Evolutionary conservation across 1,140 invertebrate genomes (phyloP).

Genomic region (Lasaia peninsularis): DNA sequence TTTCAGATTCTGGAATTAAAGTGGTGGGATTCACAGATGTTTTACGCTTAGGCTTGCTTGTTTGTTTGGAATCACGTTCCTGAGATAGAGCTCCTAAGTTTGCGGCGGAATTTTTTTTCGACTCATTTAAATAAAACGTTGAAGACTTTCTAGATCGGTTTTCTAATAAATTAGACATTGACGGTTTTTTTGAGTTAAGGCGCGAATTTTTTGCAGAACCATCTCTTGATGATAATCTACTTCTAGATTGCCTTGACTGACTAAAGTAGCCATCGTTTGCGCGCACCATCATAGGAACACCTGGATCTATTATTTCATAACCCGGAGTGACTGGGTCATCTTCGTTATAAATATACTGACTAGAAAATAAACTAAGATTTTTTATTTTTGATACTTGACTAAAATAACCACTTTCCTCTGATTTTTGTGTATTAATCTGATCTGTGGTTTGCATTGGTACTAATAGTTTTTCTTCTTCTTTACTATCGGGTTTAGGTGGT

Average conservation of each 20-base stretch:
- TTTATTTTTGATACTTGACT: constrained; percentile 61
- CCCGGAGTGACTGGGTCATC: constrained; percentile 79
- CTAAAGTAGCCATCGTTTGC: constrained; percentile 83
- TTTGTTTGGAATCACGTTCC: constrained; percentile 44
- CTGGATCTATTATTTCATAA: constrained; percentile 82
- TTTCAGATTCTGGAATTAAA: constrained; percentile 70
- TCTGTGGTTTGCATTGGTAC: constrained; percentile 26
- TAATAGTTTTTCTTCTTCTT: constrained; percentile 48
- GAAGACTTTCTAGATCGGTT: constrained; percentile 66
- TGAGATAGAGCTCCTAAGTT: constrained; percentile 54
- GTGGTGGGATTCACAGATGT: constrained; percentile 58
- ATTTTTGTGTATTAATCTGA: constrained; percentile 29
- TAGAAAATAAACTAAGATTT: constrained; percentile 77
- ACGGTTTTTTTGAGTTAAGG: constrained; percentile 66
- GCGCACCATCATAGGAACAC: constrained; percentile 81
- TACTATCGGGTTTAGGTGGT: constrained; percentile 29
- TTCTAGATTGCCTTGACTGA: constrained; percentile 69
- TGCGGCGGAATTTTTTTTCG: constrained; percentile 66
- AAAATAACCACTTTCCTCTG: constrained; percentile 59
- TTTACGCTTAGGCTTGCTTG: constrained; percentile 64
- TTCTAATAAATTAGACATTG: constrained; percentile 65
- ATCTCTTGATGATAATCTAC: constrained; percentile 66
- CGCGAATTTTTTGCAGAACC: constrained; percentile 55
- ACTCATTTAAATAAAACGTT: constrained; percentile 66
- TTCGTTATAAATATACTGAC: constrained; percentile 83